Conservation (phyloP, 2,888 invertebrate genomes). For the Lampropteryx suffumata region DNA sequence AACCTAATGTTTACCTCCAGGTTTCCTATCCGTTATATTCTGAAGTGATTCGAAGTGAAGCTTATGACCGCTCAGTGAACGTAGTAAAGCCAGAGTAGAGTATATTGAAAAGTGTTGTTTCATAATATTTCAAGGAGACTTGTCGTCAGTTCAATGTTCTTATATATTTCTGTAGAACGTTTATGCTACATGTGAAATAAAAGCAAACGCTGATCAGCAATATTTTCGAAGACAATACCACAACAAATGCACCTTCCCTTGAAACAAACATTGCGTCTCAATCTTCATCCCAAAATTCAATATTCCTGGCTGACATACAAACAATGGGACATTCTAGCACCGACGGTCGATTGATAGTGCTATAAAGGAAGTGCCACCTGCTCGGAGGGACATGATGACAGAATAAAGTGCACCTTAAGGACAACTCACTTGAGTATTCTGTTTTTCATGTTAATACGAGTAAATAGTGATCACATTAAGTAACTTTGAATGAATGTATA, state of each 20-base stretch:
- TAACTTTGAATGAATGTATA: too few species aligned
- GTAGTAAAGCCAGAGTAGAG: too few species aligned
- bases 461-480: too few species aligned
- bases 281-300: conserved; percentile 30
- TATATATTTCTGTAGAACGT: too few species aligned
- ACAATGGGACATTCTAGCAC: conserved; percentile 37
- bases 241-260: not conserved
- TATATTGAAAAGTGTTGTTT: too few species aligned
- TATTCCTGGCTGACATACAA: conserved; percentile 30
- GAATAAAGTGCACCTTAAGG: conserved; percentile 13
- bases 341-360: conserved; percentile 35
- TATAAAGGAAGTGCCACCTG: conserved; percentile 36
- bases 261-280: conserved; percentile 6
- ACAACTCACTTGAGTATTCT: conserved; percentile 14
- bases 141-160: too few species aligned
- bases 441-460: conserved; percentile 11
- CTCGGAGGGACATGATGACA: conserved; percentile 10
- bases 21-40: conserved; percentile 24
- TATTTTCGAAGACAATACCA: not conserved
- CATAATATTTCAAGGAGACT: too few species aligned
- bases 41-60: conserved; percentile 16
- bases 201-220: not conserved
- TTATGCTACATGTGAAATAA: too few species aligned
- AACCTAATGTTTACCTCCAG: conserved; percentile 31
- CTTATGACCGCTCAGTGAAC: too few species aligned